A percentile compares a stretch with the other conserved stretches of the same genome.
These are phyloP conservation scores for Nipponia nippon DNA, from an alignment of 2,113 vertebrate species.

Conservation along the genomic window DNA sequence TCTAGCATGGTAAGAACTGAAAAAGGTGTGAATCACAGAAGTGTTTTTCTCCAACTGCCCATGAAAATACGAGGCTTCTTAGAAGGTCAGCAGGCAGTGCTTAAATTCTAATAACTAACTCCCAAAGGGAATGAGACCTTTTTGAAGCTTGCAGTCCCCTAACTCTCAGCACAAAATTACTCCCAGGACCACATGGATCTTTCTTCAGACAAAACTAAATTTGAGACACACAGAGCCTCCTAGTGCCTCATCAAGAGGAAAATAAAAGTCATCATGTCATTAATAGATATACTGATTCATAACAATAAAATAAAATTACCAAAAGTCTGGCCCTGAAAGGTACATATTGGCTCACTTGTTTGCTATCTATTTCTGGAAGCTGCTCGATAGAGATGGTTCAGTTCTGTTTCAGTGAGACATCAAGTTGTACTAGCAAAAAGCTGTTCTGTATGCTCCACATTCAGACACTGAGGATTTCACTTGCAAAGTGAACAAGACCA, in stretches of 20 bases:
- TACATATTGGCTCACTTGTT: not conserved
- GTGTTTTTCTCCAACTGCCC: not conserved
- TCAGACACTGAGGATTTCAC: not conserved
- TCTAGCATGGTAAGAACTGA: not conserved
- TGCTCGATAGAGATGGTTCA: not conserved
- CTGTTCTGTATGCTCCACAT: rapidly evolving
- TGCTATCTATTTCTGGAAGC: not conserved
- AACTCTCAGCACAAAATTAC: not conserved
- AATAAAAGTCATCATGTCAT: not conserved
- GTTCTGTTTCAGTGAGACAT: not conserved
- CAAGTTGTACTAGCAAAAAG: not conserved
- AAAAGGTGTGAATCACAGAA: not conserved
- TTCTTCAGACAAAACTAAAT: not conserved
- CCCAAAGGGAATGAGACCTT: not conserved
- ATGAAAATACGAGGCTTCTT: not conserved
- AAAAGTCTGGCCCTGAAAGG: not conserved
- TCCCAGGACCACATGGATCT: not conserved
- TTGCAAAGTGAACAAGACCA: not conserved
- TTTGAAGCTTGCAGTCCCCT: not conserved
- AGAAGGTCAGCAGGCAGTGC: not conserved
- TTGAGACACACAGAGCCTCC: not conserved
- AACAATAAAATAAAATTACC: not conserved
- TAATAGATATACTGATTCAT: not conserved
- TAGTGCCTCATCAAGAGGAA: not conserved
- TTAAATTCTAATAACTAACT: not conserved